Evolutionary conservation across 2,888 invertebrate genomes (phyloP), one percentile per base, ranked within the genome.

Genomic region (Zaprionus lineosus): DNA sequence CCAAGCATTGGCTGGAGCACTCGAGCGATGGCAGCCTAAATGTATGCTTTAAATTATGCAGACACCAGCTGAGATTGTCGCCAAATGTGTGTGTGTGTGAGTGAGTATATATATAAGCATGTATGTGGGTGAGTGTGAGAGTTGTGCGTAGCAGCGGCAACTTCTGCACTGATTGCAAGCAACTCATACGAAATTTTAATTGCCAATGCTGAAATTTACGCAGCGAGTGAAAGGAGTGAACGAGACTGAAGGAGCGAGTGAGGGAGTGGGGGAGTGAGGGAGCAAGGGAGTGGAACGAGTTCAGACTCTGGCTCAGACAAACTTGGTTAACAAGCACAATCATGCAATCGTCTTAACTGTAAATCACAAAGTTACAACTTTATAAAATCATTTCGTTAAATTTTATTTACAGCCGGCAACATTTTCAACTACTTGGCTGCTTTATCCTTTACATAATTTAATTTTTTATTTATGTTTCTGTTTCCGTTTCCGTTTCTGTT

Each of bases 101-200:
- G 11, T 28, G 7, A 46, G 33, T 56, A 51, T 48, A 31, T 21
- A 8, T 36, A 21, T 39, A 24, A 24, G 31, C 18, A 9, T 50
- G 51, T 34, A 21, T 26, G 26, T 41, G 34, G 33, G 15, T 37
- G 44, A 47, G 39, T 50, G 46, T 48, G 46, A 36, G 46, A 16
- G 44, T 44, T 73, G 68, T 81, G 62, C 52, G 57, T 62, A 62
- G 74, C 63, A 65, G 14, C 46, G 24, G 60, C 46, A 74, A 72
- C 64, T 84, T 69, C 57, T 66, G 73, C 73, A 65, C 79, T 85
- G 86, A 85, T 85, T 85, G 86, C 86, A 82, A 68, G 75, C 86
- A 85, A 86, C 86, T 86, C 84, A 79, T 86, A 77, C 81, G 62
- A 84, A 86, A 86, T 86, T 86, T 86, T 84, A 86, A 86, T 86